A percentile compares a stretch with the other conserved stretches of the same genome.
Conservation (phyloP, 2,113 vertebrate species). For the Pluvianellus socialis region DNA sequence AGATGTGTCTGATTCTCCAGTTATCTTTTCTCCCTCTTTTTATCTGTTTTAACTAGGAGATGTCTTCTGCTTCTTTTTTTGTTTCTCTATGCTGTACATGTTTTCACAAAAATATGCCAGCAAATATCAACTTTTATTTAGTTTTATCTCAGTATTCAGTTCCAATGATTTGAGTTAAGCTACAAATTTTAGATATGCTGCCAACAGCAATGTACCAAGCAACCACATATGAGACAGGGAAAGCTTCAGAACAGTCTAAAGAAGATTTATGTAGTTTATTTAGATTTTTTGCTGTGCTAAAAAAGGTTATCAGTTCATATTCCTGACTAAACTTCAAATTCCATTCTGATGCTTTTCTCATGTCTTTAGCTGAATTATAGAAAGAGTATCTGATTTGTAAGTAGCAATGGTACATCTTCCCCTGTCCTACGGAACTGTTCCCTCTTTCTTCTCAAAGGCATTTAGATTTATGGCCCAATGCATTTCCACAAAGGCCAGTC, state of each 20-base stretch:
- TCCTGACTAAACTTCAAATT: background rate
- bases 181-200: background rate
- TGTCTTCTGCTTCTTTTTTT: background rate
- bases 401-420: background rate
- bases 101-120: background rate
- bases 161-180: background rate
- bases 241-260: background rate
- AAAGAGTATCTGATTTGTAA: background rate
- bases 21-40: background rate
- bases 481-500: background rate
- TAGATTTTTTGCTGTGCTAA: background rate
- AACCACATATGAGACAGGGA: background rate
- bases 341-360: background rate
- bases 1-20: background rate
- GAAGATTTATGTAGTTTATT: background rate
- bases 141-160: background rate
- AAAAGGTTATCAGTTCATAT: background rate
- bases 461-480: background rate
- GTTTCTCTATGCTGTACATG: background rate
- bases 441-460: background rate
- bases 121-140: background rate
- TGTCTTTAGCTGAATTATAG: background rate
- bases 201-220: background rate
- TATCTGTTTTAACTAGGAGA: background rate
- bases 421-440: background rate